Evolutionary conservation across 2,113 vertebrate genomes (phyloP).

Genomic region (Tursiops truncatus): DNA sequence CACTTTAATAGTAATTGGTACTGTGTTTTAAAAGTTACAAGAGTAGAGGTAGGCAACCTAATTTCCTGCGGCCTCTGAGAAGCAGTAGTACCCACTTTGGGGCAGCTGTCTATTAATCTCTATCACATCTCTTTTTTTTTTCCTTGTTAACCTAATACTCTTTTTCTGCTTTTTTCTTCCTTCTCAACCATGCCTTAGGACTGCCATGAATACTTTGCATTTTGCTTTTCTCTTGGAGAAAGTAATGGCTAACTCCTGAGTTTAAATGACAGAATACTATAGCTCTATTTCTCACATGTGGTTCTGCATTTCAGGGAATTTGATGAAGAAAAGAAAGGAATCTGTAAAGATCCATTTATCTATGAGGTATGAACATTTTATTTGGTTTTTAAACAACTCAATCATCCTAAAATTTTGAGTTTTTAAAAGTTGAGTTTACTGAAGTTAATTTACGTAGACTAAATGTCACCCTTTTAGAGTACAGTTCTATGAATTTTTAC

Average conservation of each 20-base stretch:
- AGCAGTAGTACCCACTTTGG: background rate
- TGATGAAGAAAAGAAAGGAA: slow-evolving; percentile 75
- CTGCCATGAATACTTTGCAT: background rate
- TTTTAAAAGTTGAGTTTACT: slow-evolving; percentile 21
- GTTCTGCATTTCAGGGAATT: slow-evolving; percentile 83
- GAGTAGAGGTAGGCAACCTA: background rate
- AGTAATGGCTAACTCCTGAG: background rate
- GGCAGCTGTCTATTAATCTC: background rate
- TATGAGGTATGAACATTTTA: slow-evolving; percentile 83
- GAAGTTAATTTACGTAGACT: background rate
- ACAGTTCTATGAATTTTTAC: slow-evolving; percentile 25
- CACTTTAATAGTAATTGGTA: background rate
- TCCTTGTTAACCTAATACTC: background rate
- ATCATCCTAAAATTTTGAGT: background rate
- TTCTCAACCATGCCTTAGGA: background rate
- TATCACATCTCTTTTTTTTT: background rate
- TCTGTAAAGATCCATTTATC: slow-evolving; percentile 26
- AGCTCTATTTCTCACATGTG: slow-evolving; percentile 12
- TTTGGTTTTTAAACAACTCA: background rate
- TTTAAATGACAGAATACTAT: background rate
- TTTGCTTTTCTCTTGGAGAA: background rate
- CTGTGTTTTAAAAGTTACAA: background rate
- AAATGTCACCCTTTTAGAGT: background rate
- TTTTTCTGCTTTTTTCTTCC: background rate
- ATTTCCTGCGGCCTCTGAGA: background rate